These are phyloP conservation scores for Lipotes vexillifer DNA, from an alignment of 2,113 vertebrate species.

Conservation along the genomic window DNA sequence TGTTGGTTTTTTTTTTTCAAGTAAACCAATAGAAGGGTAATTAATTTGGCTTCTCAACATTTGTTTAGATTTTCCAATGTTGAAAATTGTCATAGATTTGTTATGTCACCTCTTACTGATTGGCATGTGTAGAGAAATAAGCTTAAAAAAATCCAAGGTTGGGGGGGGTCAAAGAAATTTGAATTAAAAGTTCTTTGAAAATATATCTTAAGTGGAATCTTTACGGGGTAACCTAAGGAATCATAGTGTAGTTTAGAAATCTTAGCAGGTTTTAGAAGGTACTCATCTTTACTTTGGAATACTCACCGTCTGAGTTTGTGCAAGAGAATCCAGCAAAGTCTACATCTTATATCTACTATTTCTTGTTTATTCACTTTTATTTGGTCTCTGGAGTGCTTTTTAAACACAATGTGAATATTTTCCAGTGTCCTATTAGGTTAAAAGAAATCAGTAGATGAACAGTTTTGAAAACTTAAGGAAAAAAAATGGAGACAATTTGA, in stretches of 20 bases:
- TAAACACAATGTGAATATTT: background rate
- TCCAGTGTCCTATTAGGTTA: background rate
- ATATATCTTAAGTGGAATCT: background rate
- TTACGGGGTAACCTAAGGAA: background rate
- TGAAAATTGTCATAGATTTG: background rate
- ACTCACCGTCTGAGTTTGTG: background rate
- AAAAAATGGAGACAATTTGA: background rate
- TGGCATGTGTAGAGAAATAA: background rate
- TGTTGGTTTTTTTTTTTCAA: background rate
- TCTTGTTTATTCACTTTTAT: background rate
- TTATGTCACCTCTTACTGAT: background rate
- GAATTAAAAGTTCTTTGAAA: constrained; percentile 37
- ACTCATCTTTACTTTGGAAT: background rate
- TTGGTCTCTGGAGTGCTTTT: background rate
- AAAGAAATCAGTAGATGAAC: background rate
- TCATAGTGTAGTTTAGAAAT: background rate
- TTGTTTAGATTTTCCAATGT: background rate
- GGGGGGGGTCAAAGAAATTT: background rate
- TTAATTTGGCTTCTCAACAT: constrained; percentile 41
- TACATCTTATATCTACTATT: background rate
- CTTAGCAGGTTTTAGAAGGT: background rate
- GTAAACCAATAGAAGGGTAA: constrained; percentile 31
- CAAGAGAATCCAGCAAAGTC: background rate
- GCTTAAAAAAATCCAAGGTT: background rate
- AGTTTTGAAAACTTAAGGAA: constrained; percentile 28